Base-by-base conservation (phyloP, 2,888 invertebrate genomes). In the Cataglyphis rosenhaueri region DNA sequence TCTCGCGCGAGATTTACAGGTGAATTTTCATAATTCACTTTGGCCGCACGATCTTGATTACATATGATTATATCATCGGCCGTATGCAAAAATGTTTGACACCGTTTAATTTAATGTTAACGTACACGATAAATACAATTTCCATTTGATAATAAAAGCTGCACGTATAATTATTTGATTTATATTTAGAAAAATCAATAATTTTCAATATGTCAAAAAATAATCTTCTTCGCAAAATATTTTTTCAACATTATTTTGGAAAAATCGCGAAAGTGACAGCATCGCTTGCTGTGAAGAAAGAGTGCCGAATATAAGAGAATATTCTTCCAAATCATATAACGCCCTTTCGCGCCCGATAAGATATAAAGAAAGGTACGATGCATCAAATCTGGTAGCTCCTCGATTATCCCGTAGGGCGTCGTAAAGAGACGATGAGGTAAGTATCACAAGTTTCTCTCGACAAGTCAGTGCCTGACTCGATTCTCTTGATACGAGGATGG, bases 351-450 rank as follows among this genome's bases (percentile, higher is more conserved):
- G 25, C 41, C 18, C n/a, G 61, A 75, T 76, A 74, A 74, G 81
- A 29, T 3, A 57, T 32, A 32, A 48, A 65, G 25, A 78, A 59
- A 65, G 44, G 18, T 4, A 25, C 48, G 62, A 29, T 81, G 62
- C 62, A 62, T 81, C 81, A 82, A 82, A 65, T 29, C 55, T 25
- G 62, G 21, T 57, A 25, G 48, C 65, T 85, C 64, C 62, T 83
- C 85, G 81, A 85, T 85, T 79, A 85, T 85, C 68, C 82, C 82
- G 41, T 52, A 62, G 79, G 64, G 78, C 25, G 79, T 32, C 61
- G 62, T 82, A 73, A 83, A 85, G 68, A 78, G 71, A 83, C 79
- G 82, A 82, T 35, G 61, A 82, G 79, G 62, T 35, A 62, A 73
- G 35, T 79, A 71, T 79, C 78, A 32, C 4, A 32, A 48, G 44